Evolutionary conservation across 2,113 vertebrate species (phyloP).

Genomic region (Danionella cerebrum): DNA sequence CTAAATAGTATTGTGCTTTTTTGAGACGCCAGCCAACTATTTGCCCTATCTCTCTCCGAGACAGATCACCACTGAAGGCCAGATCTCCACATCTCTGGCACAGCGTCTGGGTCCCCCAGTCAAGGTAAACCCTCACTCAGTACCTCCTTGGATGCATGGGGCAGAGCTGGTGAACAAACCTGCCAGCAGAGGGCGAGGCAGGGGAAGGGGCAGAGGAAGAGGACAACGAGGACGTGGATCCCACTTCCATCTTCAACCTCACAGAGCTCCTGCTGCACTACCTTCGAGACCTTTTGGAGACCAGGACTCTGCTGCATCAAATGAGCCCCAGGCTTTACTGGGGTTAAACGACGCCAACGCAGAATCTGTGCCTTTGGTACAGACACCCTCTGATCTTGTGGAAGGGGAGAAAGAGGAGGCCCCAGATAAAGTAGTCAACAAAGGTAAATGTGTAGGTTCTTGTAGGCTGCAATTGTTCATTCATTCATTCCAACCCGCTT

Average conservation of each 20-base stretch:
- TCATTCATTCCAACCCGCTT: too few species aligned
- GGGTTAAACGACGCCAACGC: not conserved
- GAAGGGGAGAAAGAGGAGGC: not conserved
- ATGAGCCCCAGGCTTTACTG: too few species aligned
- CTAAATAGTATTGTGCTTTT: too few species aligned
- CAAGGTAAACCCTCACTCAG: not conserved
- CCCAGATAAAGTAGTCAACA: not conserved
- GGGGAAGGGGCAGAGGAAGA: not conserved
- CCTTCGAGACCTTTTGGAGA: not conserved
- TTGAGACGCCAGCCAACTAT: too few species aligned
- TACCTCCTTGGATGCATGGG: not conserved
- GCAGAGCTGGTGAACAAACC: too few species aligned
- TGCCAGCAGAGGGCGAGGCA: not conserved
- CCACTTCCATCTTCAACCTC: too few species aligned
- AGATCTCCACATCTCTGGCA: not conserved
- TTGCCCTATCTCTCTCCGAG: not conserved
- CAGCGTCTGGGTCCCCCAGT: slow-evolving; percentile 9
- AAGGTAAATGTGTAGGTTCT: not conserved
- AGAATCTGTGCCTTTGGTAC: too few species aligned
- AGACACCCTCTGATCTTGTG: not conserved
- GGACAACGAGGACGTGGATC: not conserved
- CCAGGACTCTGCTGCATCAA: not conserved
- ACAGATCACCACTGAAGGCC: not conserved
- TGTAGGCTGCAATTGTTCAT: too few species aligned
- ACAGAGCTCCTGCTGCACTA: not conserved